Conservation (phyloP, 92 coral and sea anemone species). For the Galaxea fascicularis region DNA sequence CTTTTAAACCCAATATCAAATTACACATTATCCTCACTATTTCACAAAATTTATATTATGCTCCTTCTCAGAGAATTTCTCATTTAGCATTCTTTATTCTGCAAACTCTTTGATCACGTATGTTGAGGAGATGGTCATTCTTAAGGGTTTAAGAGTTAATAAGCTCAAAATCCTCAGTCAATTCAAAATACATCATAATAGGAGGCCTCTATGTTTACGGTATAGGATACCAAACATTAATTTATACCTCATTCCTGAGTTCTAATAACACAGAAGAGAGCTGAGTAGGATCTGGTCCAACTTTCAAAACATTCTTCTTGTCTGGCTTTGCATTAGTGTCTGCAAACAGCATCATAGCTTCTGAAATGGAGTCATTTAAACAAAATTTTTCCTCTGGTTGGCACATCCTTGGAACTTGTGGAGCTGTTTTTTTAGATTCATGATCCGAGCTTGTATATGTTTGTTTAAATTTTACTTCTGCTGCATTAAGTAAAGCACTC, state of each 20-base stretch:
- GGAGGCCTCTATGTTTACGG: too few relatives aligned
- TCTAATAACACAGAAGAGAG: constrained; percentile 76
- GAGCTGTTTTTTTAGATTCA: neutral
- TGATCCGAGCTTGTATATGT: neutral
- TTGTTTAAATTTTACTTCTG: neutral
- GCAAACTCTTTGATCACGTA: too few relatives aligned
- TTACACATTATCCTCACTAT: too few relatives aligned
- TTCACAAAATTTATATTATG: too few relatives aligned
- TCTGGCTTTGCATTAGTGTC: constrained; percentile 18
- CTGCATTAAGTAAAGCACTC: neutral
- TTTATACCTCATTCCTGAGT: constrained; percentile 84
- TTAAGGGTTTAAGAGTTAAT: too few relatives aligned
- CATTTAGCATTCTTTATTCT: too few relatives aligned
- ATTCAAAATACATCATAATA: too few relatives aligned
- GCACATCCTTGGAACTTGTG: neutral
- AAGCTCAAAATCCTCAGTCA: too few relatives aligned
- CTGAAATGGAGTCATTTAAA: neutral
- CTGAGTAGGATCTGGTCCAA: constrained; percentile 67
- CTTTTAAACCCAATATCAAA: too few relatives aligned
- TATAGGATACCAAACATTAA: too few relatives aligned
- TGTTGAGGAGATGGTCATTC: too few relatives aligned
- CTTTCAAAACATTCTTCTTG: constrained; percentile 32
- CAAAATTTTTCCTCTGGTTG: neutral
- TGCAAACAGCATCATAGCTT: constrained; percentile 20
- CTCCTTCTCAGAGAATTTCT: too few relatives aligned